phyloP scores from a whole-genome alignment of 2,888 invertebrate genomes.

The Linyphia triangularis region DNA sequence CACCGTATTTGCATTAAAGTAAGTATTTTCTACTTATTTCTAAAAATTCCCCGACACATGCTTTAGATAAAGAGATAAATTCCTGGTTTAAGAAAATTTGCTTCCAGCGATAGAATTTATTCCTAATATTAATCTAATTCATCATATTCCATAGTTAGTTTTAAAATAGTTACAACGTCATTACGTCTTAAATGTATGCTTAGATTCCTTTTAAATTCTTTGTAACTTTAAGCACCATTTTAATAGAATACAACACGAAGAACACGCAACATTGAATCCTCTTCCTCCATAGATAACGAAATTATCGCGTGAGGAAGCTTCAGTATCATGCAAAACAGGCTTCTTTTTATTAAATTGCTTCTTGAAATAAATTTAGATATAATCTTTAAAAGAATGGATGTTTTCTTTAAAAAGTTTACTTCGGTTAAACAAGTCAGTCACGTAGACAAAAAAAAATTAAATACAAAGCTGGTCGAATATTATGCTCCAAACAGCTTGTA shows the following conservation, averaged over 20 bases:
- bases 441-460: constrained; percentile 21
- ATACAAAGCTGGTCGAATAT: neutral
- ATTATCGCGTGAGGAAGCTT: neutral
- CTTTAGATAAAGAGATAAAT: neutral
- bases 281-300: neutral
- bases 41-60: too few relatives aligned
- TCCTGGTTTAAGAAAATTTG: neutral
- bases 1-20: too few relatives aligned
- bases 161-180: constrained; percentile 27
- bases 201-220: neutral
- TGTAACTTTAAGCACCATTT: constrained; percentile 25
- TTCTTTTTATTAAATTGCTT: constrained; percentile 38
- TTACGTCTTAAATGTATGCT: constrained; percentile 16
- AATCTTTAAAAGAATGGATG: constrained; percentile 15
- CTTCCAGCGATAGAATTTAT: neutral
- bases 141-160: constrained; percentile 2
- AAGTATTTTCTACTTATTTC: too few relatives aligned
- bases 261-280: constrained; percentile 8
- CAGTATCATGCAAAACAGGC: constrained; percentile 27
- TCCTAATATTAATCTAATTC: neutral
- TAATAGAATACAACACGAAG: neutral
- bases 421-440: constrained; percentile 6
- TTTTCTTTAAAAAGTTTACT: neutral
- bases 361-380: constrained; percentile 46
- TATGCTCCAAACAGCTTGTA: constrained; percentile 7